A percentile compares a stretch with the other conserved stretches of the same genome.
Conservation (phyloP, 2,113 vertebrate genomes). For the Zapornia atra region DNA sequence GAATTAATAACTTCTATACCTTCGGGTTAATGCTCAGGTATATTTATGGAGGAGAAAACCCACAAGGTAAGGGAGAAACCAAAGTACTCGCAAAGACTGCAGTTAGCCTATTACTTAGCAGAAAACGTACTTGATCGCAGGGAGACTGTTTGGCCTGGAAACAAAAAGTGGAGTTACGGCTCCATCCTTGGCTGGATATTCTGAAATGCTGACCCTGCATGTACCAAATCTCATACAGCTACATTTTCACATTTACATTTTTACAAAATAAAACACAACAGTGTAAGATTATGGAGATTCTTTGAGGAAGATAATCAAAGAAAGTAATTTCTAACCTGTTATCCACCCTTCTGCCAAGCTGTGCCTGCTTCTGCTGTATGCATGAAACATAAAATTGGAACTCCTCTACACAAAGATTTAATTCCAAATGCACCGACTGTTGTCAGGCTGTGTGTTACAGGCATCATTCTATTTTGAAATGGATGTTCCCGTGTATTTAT, state of each 20-base stretch:
- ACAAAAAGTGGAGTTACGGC: background rate
- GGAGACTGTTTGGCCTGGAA: background rate
- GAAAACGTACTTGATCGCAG: background rate
- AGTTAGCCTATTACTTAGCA: background rate
- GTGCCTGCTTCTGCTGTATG: constrained; percentile 13
- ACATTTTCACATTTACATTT: background rate
- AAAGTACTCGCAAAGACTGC: background rate
- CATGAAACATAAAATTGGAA: constrained; percentile 45
- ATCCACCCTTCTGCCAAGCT: constrained; percentile 5
- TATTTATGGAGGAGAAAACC: background rate
- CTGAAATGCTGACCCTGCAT: background rate
- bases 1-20: background rate
- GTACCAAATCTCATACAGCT: background rate
- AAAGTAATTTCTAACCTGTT: constrained; percentile 47
- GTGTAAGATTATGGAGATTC: constrained; percentile 17
- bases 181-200: background rate
- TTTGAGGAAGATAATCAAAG: constrained; percentile 22
- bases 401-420: constrained; percentile 37
- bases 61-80: background rate
- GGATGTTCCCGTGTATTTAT: constrained; percentile 27
- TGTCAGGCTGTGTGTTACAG: constrained; percentile 34
- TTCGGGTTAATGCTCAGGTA: background rate
- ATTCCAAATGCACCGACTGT: constrained; percentile 35
- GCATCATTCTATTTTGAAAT: constrained; percentile 51
- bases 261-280: constrained; percentile 30